Percentiles rank a stretch among this genome's conserved stretches.
These are phyloP conservation scores for Smittia aterrima DNA, from an alignment of 2,888 invertebrate species.

Conservation along the genomic window DNA sequence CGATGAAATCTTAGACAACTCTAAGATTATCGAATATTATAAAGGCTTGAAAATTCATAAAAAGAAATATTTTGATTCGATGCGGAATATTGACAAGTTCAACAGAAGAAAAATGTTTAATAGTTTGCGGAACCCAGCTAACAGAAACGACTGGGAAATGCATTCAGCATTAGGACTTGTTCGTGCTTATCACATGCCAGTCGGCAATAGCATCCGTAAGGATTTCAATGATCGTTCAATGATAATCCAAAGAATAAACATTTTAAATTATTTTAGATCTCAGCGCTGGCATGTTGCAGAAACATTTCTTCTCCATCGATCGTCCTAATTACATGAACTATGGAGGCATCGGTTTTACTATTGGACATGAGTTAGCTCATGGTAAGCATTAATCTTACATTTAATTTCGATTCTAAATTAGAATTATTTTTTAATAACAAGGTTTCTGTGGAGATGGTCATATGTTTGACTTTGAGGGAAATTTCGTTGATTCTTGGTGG, in stretches of 20 bases:
- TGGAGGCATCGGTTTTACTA: conserved; percentile 86
- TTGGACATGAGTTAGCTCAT: conserved; percentile 90
- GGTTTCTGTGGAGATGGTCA: conserved; percentile 50
- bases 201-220: conserved; percentile 75
- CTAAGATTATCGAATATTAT: conserved; percentile 78
- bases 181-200: conserved; percentile 81
- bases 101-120: conserved; percentile 59
- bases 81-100: conserved; percentile 74
- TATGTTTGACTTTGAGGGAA: conserved; percentile 48
- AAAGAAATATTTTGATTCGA: conserved; percentile 70
- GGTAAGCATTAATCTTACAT: conserved; percentile 61
- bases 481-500: conserved; percentile 94
- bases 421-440: conserved; percentile 57
- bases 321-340: conserved; percentile 91
- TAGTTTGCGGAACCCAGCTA: conserved; percentile 62
- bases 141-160: conserved; percentile 82
- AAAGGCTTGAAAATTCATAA: conserved; percentile 69
- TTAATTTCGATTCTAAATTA: no score
- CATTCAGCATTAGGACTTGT: conserved; percentile 82
- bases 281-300: conserved; percentile 90
- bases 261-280: conserved; percentile 73
- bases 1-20: conserved; percentile 78
- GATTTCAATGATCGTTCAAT: background rate
- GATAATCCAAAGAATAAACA: no score
- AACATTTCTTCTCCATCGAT: conserved; percentile 83